Evolutionary conservation across 2,888 invertebrate genomes (phyloP).

Genomic region (Piscicola geometra): DNA sequence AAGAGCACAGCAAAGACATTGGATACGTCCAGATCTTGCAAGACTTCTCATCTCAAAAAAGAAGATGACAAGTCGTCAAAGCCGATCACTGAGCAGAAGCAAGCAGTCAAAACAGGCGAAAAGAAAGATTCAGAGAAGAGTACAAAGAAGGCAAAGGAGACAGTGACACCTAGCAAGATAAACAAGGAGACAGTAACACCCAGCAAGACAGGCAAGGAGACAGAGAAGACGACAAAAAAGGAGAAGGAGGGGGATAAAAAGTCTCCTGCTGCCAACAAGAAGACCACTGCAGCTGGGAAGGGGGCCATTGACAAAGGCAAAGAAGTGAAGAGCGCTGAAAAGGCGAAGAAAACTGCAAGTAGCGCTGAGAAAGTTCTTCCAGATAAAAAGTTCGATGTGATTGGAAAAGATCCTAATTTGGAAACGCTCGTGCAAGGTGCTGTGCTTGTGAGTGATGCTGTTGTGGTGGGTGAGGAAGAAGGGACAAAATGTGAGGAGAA

Average conservation of each 20-base stretch:
- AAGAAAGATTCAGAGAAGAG: constrained; percentile 23
- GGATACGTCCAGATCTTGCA: not conserved
- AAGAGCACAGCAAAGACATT: too few relatives aligned
- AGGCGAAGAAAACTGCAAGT: too few relatives aligned
- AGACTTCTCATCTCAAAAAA: not conserved
- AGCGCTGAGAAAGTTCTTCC: too few relatives aligned
- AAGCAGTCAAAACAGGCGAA: not conserved
- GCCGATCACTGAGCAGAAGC: too few relatives aligned
- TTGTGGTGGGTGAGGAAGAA: too few relatives aligned
- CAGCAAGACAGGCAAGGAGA: not conserved
- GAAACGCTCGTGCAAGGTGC: too few relatives aligned
- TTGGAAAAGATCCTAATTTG: too few relatives aligned
- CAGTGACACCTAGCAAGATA: not conserved
- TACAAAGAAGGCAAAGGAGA: not conserved
- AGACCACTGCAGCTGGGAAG: not conserved
- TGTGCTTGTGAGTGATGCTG: too few relatives aligned
- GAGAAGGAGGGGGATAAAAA: not conserved
- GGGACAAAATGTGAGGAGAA: not conserved
- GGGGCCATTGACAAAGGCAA: not conserved
- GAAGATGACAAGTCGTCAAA: not conserved
- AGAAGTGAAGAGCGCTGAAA: not conserved
- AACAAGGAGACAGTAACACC: not conserved
- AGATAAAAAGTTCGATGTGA: too few relatives aligned
- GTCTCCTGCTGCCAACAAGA: too few relatives aligned
- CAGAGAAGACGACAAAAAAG: not conserved